A percentile compares a stretch with the other conserved stretches of the same genome.
These are phyloP conservation scores for Aphis gossypii DNA, from an alignment of 1,140 invertebrate genomes.

Conservation along the genomic window DNA sequence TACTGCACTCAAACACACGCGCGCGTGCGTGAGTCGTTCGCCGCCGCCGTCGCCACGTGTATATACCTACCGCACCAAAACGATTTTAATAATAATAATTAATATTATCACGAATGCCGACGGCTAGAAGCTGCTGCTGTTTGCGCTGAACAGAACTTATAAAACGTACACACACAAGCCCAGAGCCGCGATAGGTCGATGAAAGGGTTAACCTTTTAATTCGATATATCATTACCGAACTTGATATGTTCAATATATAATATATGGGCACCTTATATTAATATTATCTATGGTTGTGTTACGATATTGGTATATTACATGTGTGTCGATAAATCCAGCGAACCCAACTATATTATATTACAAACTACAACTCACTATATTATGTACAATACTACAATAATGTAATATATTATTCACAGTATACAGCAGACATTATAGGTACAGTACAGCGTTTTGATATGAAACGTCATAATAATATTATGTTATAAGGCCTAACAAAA, in stretches of 20 bases:
- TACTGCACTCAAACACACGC: neutral
- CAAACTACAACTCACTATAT: neutral
- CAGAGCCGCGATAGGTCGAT: neutral
- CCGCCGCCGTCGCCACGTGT: neutral
- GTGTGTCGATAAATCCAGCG: neutral
- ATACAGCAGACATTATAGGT: neutral
- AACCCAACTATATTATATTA: neutral
- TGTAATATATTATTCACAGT: neutral
- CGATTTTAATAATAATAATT: constrained; percentile 47
- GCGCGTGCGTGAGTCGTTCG: neutral
- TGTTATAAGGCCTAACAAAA: neutral
- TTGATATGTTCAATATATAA: neutral
- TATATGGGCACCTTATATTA: neutral
- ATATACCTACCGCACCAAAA: neutral
- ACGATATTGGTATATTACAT: constrained; percentile 28
- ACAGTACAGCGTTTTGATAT: neutral
- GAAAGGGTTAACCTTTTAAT: constrained; percentile 23
- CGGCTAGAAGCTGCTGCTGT: neutral
- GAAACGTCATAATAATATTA: neutral
- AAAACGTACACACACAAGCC: neutral
- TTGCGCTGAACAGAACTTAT: neutral
- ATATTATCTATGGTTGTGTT: neutral
- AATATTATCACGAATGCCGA: constrained; percentile 23
- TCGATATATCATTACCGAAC: constrained; percentile 3
- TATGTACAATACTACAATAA: neutral